These are phyloP conservation scores for Babyrousa celebensis DNA, from an alignment of 2,797 vertebrate genomes.

Conservation along the genomic window DNA sequence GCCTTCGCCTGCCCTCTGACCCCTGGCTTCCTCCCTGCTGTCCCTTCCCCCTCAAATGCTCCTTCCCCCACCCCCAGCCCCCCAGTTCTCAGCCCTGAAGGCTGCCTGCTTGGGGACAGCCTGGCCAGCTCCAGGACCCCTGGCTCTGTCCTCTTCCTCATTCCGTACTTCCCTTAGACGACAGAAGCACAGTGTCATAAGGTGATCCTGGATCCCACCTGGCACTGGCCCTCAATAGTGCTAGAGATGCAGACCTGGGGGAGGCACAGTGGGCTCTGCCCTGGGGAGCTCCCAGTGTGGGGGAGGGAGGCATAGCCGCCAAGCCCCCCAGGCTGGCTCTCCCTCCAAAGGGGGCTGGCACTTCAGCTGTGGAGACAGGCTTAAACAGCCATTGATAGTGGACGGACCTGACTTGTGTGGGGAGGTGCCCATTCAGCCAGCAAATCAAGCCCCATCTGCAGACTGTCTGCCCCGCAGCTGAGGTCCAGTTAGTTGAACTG, in stretches of 20 bases:
- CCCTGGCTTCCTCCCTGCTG: background rate
- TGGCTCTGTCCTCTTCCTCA: too few species aligned
- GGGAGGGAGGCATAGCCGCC: background rate
- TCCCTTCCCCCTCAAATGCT: background rate
- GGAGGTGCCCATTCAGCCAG: background rate
- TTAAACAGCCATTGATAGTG: rapidly evolving
- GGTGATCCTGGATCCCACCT: too few species aligned
- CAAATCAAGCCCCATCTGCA: rapidly evolving
- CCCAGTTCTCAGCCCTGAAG: background rate
- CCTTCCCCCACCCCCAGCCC: background rate
- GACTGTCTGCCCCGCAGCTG: too few species aligned
- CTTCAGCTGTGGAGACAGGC: background rate
- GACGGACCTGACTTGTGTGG: rapidly evolving
- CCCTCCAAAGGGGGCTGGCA: background rate
- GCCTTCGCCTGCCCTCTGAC: background rate
- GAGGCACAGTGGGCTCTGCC: background rate
- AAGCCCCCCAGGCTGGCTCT: background rate
- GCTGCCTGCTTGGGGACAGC: background rate
- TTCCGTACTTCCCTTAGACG: background rate
- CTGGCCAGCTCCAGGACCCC: too few species aligned
- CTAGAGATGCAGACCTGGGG: rapidly evolving
- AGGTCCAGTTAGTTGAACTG: background rate
- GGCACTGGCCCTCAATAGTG: background rate
- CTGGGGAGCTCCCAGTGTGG: background rate
- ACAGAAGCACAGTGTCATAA: background rate